Evolutionary conservation across 1,140 invertebrate species (phyloP), one percentile per base, ranked within the genome.

Genomic region (Drosophila bipectinata): DNA sequence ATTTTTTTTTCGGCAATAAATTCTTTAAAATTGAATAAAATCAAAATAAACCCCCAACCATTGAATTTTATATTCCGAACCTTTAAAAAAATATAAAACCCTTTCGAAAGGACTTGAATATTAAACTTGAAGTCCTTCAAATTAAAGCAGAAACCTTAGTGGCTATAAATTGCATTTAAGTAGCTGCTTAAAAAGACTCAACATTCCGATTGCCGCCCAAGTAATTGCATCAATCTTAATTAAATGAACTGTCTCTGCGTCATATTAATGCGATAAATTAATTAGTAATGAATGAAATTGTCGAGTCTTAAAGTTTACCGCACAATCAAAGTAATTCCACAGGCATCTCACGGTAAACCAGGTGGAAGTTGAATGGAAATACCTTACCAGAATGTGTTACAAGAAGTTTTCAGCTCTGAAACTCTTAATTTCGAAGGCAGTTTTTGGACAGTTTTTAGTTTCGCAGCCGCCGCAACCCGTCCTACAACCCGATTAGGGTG

Each of bases 391-490:
- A 32, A 32, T 32, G 8, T 32, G 32, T 32, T 9, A 32, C 8
- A 32, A 10, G 10, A 37, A 37, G 10, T 37, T 37, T 37, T 37
- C 15, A 5, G 14, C 41, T 18, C 61, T 49, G 48, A 49, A 49
- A 60, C 26, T 34, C 41, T 34, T 34, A 28, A 60, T 64, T 64
- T 37, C 1, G 18, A 32, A 21, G 39, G 41, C n/a, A 9, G 18
- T 21, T 34, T 30, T 28, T 7, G 14, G 58, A 28, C 5, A 28
- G 58, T 21, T 53, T 61, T 53, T 28, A 37, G 49, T 28, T 21
- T 21, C 21, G 3, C 21, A 21, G 3, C 21, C 21, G 21, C 21
- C 18, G 18, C 18, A 18, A 18, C 18, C 18, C 18, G 18, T 18
- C 21, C 21, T 3, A 21, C 21, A 21, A 15, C 51, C 15, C 47